phyloP scores from a whole-genome alignment of 2,113 vertebrate genomes.

The Neotoma lepida region DNA sequence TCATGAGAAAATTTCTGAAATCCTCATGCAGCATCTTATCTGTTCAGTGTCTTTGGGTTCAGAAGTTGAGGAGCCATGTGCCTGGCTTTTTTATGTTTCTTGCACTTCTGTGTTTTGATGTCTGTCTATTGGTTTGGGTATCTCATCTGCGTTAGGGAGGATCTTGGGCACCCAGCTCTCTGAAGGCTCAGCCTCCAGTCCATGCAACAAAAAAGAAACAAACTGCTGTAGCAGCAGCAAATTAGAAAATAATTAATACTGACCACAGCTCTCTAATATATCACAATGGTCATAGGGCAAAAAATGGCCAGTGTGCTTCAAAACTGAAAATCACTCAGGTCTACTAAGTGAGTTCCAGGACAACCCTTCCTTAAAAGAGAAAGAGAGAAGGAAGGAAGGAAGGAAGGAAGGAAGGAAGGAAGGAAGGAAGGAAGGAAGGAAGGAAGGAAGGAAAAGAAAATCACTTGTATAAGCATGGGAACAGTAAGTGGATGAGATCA shows the following conservation, averaged over 20 bases:
- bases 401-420: too few relatives aligned
- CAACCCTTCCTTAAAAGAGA: fast-evolving
- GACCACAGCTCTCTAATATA: neutral
- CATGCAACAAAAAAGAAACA: neutral
- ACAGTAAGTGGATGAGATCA: neutral
- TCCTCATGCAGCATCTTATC: neutral
- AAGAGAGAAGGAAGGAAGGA: fast-evolving
- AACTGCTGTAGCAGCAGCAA: neutral
- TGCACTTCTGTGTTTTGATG: neutral
- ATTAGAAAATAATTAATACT: neutral
- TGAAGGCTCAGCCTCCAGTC: neutral
- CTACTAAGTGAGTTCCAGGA: neutral
- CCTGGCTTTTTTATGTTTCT: neutral
- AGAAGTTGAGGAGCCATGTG: neutral
- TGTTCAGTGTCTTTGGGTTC: neutral
- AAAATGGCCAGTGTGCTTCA: neutral
- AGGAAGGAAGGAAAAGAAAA: neutral
- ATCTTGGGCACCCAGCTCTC: neutral
- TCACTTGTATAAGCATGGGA: neutral
- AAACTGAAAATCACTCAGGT: neutral
- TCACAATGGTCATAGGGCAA: neutral
- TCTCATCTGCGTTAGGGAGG: neutral
- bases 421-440: fast-evolving
- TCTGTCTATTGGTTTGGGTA: neutral
- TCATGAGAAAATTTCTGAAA: neutral